Evolutionary conservation across 64 coral and sea anemone genomes (phyloP).

Genomic region (Montipora cactus): DNA sequence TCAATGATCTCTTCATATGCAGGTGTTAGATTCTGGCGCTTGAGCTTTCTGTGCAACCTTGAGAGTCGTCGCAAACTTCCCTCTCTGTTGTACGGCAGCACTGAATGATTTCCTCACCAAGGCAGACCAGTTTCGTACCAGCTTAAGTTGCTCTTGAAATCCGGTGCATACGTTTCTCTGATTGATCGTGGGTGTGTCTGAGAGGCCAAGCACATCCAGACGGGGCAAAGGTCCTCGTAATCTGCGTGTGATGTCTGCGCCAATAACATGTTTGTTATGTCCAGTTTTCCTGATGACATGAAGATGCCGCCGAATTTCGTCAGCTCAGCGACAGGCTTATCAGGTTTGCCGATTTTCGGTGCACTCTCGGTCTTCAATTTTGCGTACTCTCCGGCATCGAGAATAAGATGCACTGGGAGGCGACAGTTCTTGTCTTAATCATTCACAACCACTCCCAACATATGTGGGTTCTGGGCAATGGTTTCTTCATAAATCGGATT

Average conservation of each 20-base stretch:
- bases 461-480: slow-evolving; percentile 19
- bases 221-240: slow-evolving; percentile 30
- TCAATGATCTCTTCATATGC: slow-evolving; percentile 67
- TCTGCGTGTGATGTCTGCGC: neutral
- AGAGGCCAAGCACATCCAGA: slow-evolving; percentile 45
- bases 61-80: slow-evolving; percentile 30
- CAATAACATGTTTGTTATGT: neutral
- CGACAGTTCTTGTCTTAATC: neutral
- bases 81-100: slow-evolving; percentile 50
- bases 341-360: neutral
- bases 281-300: neutral
- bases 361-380: neutral
- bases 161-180: slow-evolving; percentile 13
- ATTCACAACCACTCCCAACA: slow-evolving; percentile 27
- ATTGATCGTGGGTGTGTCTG: slow-evolving; percentile 23
- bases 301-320: neutral
- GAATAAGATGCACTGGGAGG: neutral
- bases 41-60: slow-evolving; percentile 30
- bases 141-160: slow-evolving; percentile 59
- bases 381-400: neutral
- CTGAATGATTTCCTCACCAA: slow-evolving; percentile 51
- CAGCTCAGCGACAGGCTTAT: neutral
- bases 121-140: slow-evolving; percentile 62
- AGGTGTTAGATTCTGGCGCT: slow-evolving; percentile 27
- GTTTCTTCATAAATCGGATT: slow-evolving; percentile 57